phyloP scores from a whole-genome alignment of 2,797 vertebrate genomes.

The Sparidentex hasta region DNA sequence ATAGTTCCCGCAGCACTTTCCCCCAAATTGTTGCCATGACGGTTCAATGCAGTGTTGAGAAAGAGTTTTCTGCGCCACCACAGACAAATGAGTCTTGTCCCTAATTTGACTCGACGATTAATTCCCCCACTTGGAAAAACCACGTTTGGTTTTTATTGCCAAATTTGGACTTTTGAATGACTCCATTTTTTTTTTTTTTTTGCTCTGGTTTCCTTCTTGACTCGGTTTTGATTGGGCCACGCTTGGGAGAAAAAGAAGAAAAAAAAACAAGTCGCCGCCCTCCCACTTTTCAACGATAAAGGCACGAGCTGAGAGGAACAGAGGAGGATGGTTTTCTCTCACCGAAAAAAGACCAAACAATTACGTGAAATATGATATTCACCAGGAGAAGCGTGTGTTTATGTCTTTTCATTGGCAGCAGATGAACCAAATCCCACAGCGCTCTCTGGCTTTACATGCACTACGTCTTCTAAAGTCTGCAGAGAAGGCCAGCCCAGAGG shows the following conservation, averaged over 20 bases:
- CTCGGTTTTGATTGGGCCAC: conserved; percentile 17
- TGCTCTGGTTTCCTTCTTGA: conserved; percentile 37
- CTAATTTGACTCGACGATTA: conserved; percentile 47
- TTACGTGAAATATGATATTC: conserved; percentile 40
- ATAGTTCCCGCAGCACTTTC: conserved; percentile 66
- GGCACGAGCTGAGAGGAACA: conserved; percentile 1
- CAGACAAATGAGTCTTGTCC: conserved; percentile 56
- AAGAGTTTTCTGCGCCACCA: conserved; percentile 53
- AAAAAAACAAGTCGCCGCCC: conserved; percentile 6
- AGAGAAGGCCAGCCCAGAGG: conserved; percentile 21
- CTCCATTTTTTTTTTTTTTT: conserved; percentile 22
- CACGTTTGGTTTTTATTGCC: conserved; percentile 9
- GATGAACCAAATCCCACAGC: conserved; percentile 48
- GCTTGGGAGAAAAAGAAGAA: neutral
- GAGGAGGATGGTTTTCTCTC: conserved; percentile 19
- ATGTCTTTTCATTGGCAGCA: conserved; percentile 44
- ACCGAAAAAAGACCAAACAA: conserved; percentile 35
- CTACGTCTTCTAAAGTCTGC: conserved; percentile 22
- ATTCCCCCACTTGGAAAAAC: conserved; percentile 37
- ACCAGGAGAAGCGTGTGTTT: conserved; percentile 24
- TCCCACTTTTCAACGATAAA: conserved; percentile 18
- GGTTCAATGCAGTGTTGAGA: conserved; percentile 58
- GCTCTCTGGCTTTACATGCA: conserved; percentile 2
- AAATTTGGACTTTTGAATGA: conserved; percentile 24
- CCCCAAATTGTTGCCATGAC: conserved; percentile 57